These are phyloP conservation scores for Latrodectus geometricus DNA, from an alignment of 1,140 invertebrate genomes.

Conservation along the genomic window DNA sequence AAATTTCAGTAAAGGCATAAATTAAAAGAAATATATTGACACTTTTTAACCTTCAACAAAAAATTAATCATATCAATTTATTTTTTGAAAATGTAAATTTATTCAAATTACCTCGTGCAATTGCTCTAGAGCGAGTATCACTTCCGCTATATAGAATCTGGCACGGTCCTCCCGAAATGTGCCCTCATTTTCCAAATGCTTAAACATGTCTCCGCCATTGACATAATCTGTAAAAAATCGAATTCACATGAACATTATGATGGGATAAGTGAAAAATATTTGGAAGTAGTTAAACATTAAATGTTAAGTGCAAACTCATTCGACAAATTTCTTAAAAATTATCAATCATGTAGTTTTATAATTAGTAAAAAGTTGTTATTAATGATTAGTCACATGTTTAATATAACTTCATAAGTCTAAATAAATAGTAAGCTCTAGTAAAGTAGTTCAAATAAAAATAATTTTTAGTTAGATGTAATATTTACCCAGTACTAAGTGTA, in stretches of 20 bases:
- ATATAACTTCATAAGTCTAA: neutral
- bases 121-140: slow-evolving; percentile 90
- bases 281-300: no score
- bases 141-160: slow-evolving; percentile 89
- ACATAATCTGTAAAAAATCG: slow-evolving; percentile 82
- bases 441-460: slow-evolving; percentile 1
- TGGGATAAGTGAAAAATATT: no score
- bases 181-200: slow-evolving; percentile 89
- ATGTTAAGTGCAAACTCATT: no score
- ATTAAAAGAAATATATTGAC: no score
- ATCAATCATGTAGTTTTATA: no score
- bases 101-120: slow-evolving; percentile 80
- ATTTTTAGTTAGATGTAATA: slow-evolving; percentile 58
- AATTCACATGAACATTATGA: no score
- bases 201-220: slow-evolving; percentile 91
- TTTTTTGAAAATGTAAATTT: neutral
- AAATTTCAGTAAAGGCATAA: no score
- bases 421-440: neutral
- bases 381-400: no score
- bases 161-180: slow-evolving; percentile 87
- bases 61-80: neutral
- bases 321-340: no score
- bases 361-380: no score
- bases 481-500: slow-evolving; percentile 92
- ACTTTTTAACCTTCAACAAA: no score